These are phyloP conservation scores for Apotomis betuletana DNA, from an alignment of 2,888 invertebrate genomes.

Conservation along the genomic window DNA sequence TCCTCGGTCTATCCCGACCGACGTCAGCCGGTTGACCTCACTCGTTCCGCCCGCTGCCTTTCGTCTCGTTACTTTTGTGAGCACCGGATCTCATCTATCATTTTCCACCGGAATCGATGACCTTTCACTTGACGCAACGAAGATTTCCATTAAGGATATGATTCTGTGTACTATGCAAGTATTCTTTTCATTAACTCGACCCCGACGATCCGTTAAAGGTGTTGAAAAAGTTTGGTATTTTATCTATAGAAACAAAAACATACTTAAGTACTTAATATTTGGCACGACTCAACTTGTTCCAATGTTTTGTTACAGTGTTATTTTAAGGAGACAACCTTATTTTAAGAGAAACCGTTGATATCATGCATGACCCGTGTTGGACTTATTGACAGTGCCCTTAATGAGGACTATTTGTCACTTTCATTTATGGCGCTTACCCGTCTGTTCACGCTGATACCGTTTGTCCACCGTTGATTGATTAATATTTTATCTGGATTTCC, in stretches of 20 bases:
- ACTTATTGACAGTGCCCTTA: slow-evolving; percentile 28
- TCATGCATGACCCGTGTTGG: slow-evolving; percentile 2
- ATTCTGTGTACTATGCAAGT: slow-evolving; percentile 38
- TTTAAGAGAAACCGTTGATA: background rate
- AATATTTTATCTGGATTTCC: slow-evolving; percentile 34
- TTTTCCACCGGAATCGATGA: slow-evolving; percentile 64
- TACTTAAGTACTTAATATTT: too few relatives aligned
- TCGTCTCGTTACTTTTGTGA: slow-evolving; percentile 69
- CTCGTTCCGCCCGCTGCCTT: slow-evolving; percentile 66
- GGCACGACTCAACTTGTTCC: too few relatives aligned
- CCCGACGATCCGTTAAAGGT: background rate
- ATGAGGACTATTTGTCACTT: slow-evolving; percentile 37
- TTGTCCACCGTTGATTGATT: slow-evolving; percentile 37
- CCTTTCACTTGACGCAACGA: slow-evolving; percentile 60
- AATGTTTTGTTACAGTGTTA: too few relatives aligned
- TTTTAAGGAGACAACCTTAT: background rate
- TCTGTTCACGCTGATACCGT: slow-evolving; percentile 27
- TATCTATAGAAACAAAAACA: too few relatives aligned
- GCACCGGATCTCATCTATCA: slow-evolving; percentile 72
- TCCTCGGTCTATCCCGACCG: slow-evolving; percentile 63
- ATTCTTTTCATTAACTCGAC: background rate
- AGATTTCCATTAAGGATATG: slow-evolving; percentile 56
- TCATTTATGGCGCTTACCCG: slow-evolving; percentile 22
- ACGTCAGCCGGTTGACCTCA: slow-evolving; percentile 70
- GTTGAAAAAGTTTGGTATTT: background rate